Evolutionary conservation across 2,888 invertebrate species (phyloP), one percentile per base, ranked within the genome.

Genomic region (Trissonchulus latispiculum): DNA sequence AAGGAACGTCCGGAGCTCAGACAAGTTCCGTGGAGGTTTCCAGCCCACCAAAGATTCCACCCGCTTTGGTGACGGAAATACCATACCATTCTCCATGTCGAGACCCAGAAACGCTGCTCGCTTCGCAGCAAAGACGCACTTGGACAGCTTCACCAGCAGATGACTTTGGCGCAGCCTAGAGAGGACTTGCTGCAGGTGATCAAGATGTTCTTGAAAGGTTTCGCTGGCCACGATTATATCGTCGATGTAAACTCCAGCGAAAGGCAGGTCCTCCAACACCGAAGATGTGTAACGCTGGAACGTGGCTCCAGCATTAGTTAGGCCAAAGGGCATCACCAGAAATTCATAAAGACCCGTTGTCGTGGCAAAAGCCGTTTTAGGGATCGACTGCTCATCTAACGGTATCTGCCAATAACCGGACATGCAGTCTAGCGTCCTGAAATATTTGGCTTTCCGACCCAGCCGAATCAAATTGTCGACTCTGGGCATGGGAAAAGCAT

Each of bases 221-320:
- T 36, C 36, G 33, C 69, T 68, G n/a, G 69, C 69, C n/a, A 68
- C 36, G 8, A 68, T 35, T 8, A 68, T 68, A n/a, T 68, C 69
- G 36, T 68, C 69, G 33, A 68, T 36, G 33, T 68, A 68, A 36
- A 33, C 69, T 8, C 31, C 36, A 8, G 36, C 69, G 33, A 35
- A 68, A 36, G 35, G 33, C 3, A 23, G 23, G n/a, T 33, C 69
- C 28, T 36, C n/a, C 36, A 68, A 68, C n/a, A 68, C 36, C 36
- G 48, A 48, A 48, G 48, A 48, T 23, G 48, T 48, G 48, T 48
- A 48, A 48, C 48, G 48, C 48, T 48, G 48, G 23, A 48, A 48
- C 8, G 48, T 48, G 48, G 48, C 48, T 48, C 48, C 48, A 48
- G 48, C 48, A 48, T 48, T 48, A 8, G 48, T 48, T 48, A 48